Percentiles rank a stretch among this genome's conserved stretches.
phyloP scores from a whole-genome alignment of 2,113 vertebrate genomes.

The Austrofundulus limnaeus region DNA sequence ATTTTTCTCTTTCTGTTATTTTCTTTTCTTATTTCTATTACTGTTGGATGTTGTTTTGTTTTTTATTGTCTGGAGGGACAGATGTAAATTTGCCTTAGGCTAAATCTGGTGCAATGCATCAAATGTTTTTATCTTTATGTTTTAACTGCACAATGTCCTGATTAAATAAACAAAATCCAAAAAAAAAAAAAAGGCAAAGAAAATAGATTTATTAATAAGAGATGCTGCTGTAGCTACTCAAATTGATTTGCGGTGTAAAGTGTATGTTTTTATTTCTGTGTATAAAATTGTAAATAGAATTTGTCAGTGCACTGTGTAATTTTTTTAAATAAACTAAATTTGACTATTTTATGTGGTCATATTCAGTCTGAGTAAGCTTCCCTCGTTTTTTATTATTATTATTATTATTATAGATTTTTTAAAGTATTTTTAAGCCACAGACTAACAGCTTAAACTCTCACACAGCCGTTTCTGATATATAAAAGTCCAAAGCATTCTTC shows the following conservation, averaged over 20 bases:
- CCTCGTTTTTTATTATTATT: background rate
- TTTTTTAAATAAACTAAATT: constrained; percentile 62
- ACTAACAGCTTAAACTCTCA: constrained; percentile 3
- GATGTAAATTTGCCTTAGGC: no score
- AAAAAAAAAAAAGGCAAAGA: constrained; percentile 51
- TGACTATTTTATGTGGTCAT: background rate
- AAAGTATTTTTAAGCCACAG: constrained; percentile 23
- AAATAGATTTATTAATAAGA: constrained; percentile 20
- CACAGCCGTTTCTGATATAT: constrained; percentile 42
- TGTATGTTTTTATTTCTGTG: constrained; percentile 30
- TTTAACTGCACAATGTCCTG: no score
- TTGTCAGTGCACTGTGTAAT: constrained; percentile 22
- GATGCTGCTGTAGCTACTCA: constrained; percentile 11
- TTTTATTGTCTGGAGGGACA: no score
- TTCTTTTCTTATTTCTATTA: no score
- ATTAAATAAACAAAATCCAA: no score
- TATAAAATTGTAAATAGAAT: constrained; percentile 65
- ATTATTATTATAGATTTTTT: no score
- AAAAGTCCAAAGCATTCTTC: constrained; percentile 1
- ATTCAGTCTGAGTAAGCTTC: background rate
- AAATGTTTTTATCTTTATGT: no score
- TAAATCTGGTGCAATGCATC: no score
- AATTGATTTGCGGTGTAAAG: constrained; percentile 35
- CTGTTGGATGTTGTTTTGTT: no score
- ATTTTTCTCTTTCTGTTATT: no score